phyloP scores from a whole-genome alignment of 1,140 invertebrate genomes.

The Heliothis virescens region DNA sequence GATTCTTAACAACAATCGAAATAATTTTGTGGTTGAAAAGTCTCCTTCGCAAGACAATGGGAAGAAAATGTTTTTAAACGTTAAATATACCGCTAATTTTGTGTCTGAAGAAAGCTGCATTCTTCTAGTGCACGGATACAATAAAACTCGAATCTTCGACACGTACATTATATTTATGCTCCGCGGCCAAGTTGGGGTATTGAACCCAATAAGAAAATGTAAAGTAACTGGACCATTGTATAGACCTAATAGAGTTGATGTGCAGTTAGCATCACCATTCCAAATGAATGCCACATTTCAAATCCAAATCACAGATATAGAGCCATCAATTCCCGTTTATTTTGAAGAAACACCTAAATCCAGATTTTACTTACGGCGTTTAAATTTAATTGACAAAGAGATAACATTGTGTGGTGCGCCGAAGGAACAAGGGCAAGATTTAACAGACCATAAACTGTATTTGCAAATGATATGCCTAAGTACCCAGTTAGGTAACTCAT shows the following conservation, averaged over 20 bases:
- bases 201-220: conserved; percentile 72
- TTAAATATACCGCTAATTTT: conserved; percentile 78
- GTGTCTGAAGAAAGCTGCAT: conserved; percentile 69
- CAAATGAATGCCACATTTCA: conserved; percentile 56
- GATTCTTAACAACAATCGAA: conserved; percentile 70
- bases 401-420: conserved; percentile 68
- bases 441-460: conserved; percentile 73
- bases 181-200: conserved; percentile 61
- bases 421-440: conserved; percentile 70
- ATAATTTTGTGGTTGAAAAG: conserved; percentile 77
- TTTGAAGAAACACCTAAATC: conserved; percentile 61
- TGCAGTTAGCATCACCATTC: conserved; percentile 75
- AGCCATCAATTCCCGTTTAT: conserved; percentile 70
- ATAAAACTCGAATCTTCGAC: conserved; percentile 81
- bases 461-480: conserved; percentile 76
- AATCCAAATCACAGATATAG: conserved; percentile 71
- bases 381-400: conserved; percentile 77
- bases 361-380: conserved; percentile 69
- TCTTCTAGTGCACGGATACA: conserved; percentile 78
- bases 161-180: conserved; percentile 77
- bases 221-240: conserved; percentile 78
- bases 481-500: conserved; percentile 70
- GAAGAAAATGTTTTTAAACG: conserved; percentile 73
- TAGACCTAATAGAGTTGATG: conserved; percentile 75
- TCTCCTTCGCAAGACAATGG: conserved; percentile 64